Base-by-base conservation (phyloP, 2,113 vertebrate genomes). In the Blennius ocellaris region DNA sequence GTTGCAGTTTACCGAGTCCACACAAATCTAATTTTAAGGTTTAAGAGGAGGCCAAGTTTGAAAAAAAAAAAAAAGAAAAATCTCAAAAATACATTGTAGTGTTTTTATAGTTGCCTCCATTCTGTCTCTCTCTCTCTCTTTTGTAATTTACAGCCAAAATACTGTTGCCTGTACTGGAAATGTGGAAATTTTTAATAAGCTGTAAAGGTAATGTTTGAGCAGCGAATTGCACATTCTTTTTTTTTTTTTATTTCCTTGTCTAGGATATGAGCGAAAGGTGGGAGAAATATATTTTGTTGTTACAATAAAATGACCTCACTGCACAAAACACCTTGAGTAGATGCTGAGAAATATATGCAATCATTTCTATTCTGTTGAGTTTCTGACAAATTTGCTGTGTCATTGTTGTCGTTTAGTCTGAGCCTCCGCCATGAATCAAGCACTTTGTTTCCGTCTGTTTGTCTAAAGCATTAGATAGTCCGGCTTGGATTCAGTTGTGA, bases 261-360 rank as follows among this genome's bases (percentile, higher is more conserved):
- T 66, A 61, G 53, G 12, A 76, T 56, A 49, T 6, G n/a, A 39
- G 43, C 14, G 16, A 11, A 56, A 60, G 53, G 60, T 58, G 5
- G 72, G 55, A 68, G 14, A 9, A 76, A n/a, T 69, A 38, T 69
- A 38, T 67, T 50, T 76, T 70, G 2, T 54, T 76, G 47, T 77
- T 64, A 61, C 16, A 54, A 50, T 78, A 52, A 69, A 70, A 63
- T 52, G 9, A 82, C 55, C 56, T 78, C 64, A 73, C 45, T 61
- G 50, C 67, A 68, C 45, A 71, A 57, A 70, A 63, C 21, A 59
- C 38, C 39, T 39, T 52, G 16, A 72, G 12, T 76, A 81, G 55
- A 80, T 83, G 48, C 63, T 83, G 41, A 69, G 69, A 82, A 78
- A 80, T 83, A 72, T 86, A 87, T 85, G 86, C 80, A 87, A 80